These are phyloP conservation scores for Hystrix cristata DNA, from an alignment of 2,113 vertebrate species.

Conservation along the genomic window DNA sequence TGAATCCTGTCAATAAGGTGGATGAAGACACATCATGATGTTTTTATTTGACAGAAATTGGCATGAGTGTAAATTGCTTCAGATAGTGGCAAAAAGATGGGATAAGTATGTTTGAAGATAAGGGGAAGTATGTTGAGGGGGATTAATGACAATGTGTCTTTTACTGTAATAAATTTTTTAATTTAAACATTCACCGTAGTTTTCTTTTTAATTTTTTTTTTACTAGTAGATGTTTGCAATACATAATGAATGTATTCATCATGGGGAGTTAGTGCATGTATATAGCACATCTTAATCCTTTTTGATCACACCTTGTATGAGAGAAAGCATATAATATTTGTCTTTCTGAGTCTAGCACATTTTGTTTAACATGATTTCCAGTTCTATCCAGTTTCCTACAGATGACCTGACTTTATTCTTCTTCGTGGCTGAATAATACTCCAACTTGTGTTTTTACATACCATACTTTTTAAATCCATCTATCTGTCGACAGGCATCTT, in stretches of 20 bases:
- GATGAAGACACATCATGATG: neutral
- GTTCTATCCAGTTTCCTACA: neutral
- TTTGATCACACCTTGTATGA: neutral
- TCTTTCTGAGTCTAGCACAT: neutral
- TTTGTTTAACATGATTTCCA: neutral
- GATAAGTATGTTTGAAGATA: neutral
- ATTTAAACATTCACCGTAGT: neutral
- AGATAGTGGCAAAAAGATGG: neutral
- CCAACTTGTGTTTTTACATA: neutral
- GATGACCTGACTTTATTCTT: neutral
- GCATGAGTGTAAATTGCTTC: neutral
- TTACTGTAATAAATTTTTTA: neutral
- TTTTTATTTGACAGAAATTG: neutral
- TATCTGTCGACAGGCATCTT: neutral
- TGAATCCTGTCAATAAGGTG: neutral
- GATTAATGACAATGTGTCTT: neutral
- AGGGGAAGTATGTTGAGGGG: neutral
- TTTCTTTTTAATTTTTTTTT: neutral
- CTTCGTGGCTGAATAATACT: neutral
- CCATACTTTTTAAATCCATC: neutral
- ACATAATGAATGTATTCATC: neutral
- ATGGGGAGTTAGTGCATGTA: neutral
- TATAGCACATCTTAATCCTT: neutral
- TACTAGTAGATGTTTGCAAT: neutral
- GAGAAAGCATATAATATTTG: neutral